Evolutionary conservation across 2,797 vertebrate species (phyloP), one percentile per base, ranked within the genome.

Genomic region (Peromyscus melanophrys): DNA sequence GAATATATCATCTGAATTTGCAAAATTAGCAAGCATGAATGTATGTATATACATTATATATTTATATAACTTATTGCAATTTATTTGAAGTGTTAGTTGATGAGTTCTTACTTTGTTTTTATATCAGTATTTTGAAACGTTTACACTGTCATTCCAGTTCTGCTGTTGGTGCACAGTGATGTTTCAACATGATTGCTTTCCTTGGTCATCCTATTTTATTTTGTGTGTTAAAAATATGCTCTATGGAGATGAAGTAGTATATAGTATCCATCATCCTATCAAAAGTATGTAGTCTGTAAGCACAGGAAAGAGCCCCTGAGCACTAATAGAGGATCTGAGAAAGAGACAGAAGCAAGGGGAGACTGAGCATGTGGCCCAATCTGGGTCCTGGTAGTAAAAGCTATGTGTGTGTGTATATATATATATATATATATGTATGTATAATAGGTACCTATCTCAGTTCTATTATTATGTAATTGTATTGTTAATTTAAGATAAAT

Each of bases 171-270:
- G 1, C 25, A 86, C 29, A 91, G 61, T 4, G 29, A 9, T 83
- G 23, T 92, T 93, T 83, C 61, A 67, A 16, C 88, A 52, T 82
- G 49, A 75, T 73, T 95, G 10, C 14, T 81, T 93, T 86, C 37
- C 40, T 93, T 73, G 67, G n/a, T 67, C 89, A 76, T 71, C 4
- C 4, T 49, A 2, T 92, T 61, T 75, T 95, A 75, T 71, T 86
- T 91, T 89, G 85, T 86, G 16, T 34, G 84, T 78, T 89, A 89
- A 87, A 81, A 94, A 46, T 88, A 87, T 90, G 71, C 59, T 81
- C 27, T 85, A 21, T 81, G 34, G 65, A 86, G 31, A 34, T 91
- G 55, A 57, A 80, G 31, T 49, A 92, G 8, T 82, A 23, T 4
- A 14, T 90, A 80, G 21, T 83, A n/a, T 82, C 92, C 25, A 29